A percentile compares a stretch with the other conserved stretches of the same genome.
Evolutionary conservation across 2,888 invertebrate species (phyloP).

Genomic region (Pseudococcus jackbeardsleyi): DNA sequence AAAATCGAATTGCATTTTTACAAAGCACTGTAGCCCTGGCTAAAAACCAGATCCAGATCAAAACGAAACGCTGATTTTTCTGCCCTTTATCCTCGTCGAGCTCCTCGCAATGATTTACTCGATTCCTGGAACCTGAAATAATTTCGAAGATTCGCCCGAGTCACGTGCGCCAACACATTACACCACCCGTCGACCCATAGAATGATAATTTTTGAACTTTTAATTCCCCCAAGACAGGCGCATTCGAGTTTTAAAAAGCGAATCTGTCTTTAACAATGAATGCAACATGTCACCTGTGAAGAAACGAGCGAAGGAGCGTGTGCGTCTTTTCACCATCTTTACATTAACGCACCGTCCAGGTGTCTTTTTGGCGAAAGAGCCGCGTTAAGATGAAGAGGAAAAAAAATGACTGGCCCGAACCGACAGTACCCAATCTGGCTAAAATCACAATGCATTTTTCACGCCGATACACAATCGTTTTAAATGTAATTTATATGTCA

Average conservation of each 20-base stretch:
- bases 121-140: not conserved
- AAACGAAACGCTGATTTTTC: too few species aligned
- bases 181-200: not conserved
- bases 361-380: conserved; percentile 15
- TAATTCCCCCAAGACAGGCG: conserved; percentile 4
- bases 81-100: too few species aligned
- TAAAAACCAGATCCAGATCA: too few species aligned
- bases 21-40: too few species aligned
- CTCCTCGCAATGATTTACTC: too few species aligned
- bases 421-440: too few species aligned
- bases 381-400: not conserved
- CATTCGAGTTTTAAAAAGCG: not conserved
- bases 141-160: not conserved
- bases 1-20: too few species aligned
- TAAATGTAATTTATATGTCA: conserved; percentile 62
- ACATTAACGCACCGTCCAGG: conserved; percentile 9
- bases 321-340: not conserved
- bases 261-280: not conserved
- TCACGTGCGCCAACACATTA: not conserved
- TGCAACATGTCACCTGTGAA: not conserved
- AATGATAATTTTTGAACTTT: not conserved
- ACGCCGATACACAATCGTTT: conserved; percentile 57
- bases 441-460: conserved; percentile 58
- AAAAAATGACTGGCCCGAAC: not conserved
- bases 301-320: conserved; percentile 9